Evolutionary conservation across 2,888 invertebrate genomes (phyloP).

Genomic region (Alloscopus bannaensis): DNA sequence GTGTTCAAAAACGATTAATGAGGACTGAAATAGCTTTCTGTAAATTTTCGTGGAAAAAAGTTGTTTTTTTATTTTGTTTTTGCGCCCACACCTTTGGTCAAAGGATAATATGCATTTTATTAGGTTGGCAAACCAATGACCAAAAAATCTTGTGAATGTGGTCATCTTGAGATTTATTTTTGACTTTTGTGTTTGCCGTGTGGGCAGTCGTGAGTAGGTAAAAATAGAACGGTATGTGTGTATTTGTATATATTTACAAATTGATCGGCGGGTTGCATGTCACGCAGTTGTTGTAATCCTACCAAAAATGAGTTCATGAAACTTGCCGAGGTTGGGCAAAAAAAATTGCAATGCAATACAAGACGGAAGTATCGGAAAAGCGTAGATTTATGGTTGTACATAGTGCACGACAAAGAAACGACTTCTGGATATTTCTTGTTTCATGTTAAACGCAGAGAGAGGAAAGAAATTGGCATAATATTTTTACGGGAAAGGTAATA

Average conservation of each 20-base stretch:
- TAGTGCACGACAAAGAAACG: no score
- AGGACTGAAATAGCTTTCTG: background rate
- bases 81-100: background rate
- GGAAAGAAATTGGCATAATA: background rate
- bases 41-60: background rate
- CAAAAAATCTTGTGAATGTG: background rate
- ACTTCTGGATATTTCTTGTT: no score
- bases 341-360: slow-evolving; percentile 1
- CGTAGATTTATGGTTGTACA: background rate
- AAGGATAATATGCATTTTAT: background rate
- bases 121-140: background rate
- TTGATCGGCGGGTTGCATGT: slow-evolving; percentile 55
- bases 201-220: slow-evolving; percentile 24
- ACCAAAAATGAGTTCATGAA: slow-evolving; percentile 52
- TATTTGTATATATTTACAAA: slow-evolving; percentile 57
- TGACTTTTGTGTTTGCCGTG: no score
- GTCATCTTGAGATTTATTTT: slow-evolving; percentile 30
- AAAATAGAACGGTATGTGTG: slow-evolving; percentile 55
- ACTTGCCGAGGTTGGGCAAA: slow-evolving; percentile 9
- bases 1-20: no score
- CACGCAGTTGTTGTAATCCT: slow-evolving; percentile 25
- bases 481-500: background rate
- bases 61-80: background rate
- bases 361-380: slow-evolving; percentile 36
- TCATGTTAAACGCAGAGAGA: background rate